phyloP scores from a whole-genome alignment of 1,140 invertebrate species.

The Meloidogyne floridensis region DNA sequence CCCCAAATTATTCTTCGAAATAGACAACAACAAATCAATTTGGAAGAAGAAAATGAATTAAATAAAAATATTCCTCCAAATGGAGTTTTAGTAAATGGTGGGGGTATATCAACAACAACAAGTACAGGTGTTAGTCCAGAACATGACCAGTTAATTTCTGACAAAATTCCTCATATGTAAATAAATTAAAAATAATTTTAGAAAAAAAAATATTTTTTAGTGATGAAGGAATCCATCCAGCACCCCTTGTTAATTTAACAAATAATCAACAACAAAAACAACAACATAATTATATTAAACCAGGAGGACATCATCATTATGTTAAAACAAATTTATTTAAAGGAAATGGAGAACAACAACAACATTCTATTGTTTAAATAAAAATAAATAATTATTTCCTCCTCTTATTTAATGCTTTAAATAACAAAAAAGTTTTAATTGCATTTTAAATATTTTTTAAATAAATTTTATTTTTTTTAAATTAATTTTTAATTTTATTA shows the following conservation, averaged over 20 bases:
- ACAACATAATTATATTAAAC: constrained; percentile 5
- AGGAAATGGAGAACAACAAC: neutral
- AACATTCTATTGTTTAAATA: constrained; percentile 5
- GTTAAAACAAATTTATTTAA: neutral
- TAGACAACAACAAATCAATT: neutral
- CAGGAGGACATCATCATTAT: neutral
- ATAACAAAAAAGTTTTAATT: neutral
- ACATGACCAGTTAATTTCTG: neutral
- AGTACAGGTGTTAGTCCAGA: neutral
- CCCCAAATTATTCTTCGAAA: neutral
- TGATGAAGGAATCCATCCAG: constrained; percentile 23
- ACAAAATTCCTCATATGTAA: neutral
- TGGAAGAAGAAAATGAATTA: neutral
- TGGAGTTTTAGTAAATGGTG: neutral
- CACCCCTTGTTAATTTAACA: constrained; percentile 11
- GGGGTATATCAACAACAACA: neutral
- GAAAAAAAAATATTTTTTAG: constrained; percentile 3
- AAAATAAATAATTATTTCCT: neutral
- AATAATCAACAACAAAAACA: neutral
- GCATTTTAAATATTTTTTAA: neutral
- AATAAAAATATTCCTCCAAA: neutral
- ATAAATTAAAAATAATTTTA: neutral
- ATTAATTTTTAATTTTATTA: too few species aligned
- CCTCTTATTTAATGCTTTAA: neutral
- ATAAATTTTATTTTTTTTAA: too few species aligned